These are phyloP conservation scores for Thaumatotibia leucotreta DNA, from an alignment of 1,140 invertebrate genomes.

Conservation along the genomic window DNA sequence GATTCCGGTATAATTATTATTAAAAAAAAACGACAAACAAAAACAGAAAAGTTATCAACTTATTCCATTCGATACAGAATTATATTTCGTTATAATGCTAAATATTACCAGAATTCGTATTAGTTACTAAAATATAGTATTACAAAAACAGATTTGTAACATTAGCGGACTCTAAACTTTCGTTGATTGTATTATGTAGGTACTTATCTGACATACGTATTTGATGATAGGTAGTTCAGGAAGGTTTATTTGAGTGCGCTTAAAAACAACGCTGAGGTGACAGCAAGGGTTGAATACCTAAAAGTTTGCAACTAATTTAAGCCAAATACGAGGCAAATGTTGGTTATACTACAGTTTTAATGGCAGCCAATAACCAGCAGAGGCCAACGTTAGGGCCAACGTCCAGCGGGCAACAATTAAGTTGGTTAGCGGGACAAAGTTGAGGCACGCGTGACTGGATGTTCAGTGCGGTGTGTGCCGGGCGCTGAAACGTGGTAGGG, in stretches of 20 bases:
- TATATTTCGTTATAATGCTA: too few relatives aligned
- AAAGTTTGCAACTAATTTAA: not conserved
- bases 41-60: too few relatives aligned
- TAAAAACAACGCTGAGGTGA: not conserved
- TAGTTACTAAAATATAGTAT: too few relatives aligned
- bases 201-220: too few relatives aligned
- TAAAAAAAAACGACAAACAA: too few relatives aligned
- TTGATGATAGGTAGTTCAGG: not conserved
- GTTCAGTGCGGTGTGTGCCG: not conserved
- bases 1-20: too few relatives aligned
- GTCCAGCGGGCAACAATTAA: slow-evolving; percentile 1
- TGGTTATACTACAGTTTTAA: not conserved
- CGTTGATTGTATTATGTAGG: too few relatives aligned
- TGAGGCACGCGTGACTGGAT: not conserved
- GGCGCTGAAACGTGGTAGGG: not conserved
- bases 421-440: slow-evolving; percentile 8
- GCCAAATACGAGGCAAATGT: not conserved
- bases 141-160: too few relatives aligned
- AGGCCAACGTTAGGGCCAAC: not conserved
- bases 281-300: not conserved
- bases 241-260: not conserved
- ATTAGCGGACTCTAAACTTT: too few relatives aligned
- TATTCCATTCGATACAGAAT: too few relatives aligned
- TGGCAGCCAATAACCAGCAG: not conserved
- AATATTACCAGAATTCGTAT: too few relatives aligned